A percentile compares a stretch with the other conserved stretches of the same genome.
Conservation (phyloP, 2,113 vertebrate genomes). For the Eurypyga helias region DNA sequence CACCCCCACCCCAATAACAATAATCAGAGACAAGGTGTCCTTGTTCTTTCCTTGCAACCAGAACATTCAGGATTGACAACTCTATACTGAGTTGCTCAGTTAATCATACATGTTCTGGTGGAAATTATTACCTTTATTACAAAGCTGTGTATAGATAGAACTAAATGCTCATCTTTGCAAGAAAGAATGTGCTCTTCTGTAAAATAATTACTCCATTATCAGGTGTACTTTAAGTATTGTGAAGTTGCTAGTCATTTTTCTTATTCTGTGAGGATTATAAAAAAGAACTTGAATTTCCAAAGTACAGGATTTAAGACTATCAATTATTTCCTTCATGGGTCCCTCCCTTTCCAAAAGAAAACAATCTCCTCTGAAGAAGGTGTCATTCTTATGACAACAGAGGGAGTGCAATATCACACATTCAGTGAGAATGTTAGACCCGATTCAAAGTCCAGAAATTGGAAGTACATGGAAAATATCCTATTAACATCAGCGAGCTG, state of each 20-base stretch:
- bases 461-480: background rate
- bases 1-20: conserved; percentile 23
- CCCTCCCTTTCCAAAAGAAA: conserved; percentile 46
- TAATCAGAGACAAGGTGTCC: conserved; percentile 62
- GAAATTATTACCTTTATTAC: conserved; percentile 63
- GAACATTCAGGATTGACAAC: conserved; percentile 60
- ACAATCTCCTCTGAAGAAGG: conserved; percentile 52
- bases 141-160: conserved; percentile 45
- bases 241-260: conserved; percentile 54
- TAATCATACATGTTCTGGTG: conserved; percentile 59
- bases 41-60: conserved; percentile 44
- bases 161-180: conserved; percentile 54
- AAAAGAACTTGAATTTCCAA: conserved; percentile 43
- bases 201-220: conserved; percentile 67
- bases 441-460: conserved; percentile 38
- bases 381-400: conserved; percentile 44
- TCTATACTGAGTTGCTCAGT: background rate
- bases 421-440: background rate
- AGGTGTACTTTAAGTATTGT: conserved; percentile 39
- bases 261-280: conserved; percentile 19
- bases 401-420: conserved; percentile 44
- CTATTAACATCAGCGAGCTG: conserved; percentile 22
- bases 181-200: conserved; percentile 54
- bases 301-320: conserved; percentile 42
- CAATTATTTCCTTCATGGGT: conserved; percentile 34